Conservation (phyloP, 1,140 invertebrate genomes). For the Zeugodacus cucurbitae region DNA sequence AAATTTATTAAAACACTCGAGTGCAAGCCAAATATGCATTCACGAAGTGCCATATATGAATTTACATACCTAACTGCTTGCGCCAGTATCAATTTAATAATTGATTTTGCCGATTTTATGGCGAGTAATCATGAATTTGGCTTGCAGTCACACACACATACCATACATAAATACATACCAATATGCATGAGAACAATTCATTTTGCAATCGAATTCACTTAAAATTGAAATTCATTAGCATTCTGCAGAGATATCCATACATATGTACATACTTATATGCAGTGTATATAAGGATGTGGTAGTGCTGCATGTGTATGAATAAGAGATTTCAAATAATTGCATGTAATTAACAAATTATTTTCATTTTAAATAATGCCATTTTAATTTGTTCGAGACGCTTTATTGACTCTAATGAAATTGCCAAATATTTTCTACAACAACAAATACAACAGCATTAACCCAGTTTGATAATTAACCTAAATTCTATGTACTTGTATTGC, state of each 20-base stretch:
- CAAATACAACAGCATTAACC: too few species aligned
- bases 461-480: neutral
- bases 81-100: neutral
- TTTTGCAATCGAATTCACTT: neutral
- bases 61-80: neutral
- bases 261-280: neutral
- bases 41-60: too few species aligned
- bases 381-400: neutral
- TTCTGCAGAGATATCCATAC: neutral
- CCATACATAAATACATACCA: neutral
- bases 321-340: neutral
- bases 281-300: too few species aligned
- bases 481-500: neutral
- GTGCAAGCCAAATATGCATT: too few species aligned
- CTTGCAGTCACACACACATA: neutral
- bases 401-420: too few species aligned
- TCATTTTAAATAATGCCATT: neutral
- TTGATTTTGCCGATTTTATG: neutral
- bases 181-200: neutral
- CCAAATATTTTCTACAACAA: too few species aligned
- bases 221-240: too few species aligned
- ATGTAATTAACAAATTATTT: neutral
- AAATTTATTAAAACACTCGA: too few species aligned
- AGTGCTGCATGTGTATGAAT: neutral
- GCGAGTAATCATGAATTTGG: neutral